phyloP scores from a whole-genome alignment of 2,888 invertebrate species.

The Drosophila ezoana region DNA sequence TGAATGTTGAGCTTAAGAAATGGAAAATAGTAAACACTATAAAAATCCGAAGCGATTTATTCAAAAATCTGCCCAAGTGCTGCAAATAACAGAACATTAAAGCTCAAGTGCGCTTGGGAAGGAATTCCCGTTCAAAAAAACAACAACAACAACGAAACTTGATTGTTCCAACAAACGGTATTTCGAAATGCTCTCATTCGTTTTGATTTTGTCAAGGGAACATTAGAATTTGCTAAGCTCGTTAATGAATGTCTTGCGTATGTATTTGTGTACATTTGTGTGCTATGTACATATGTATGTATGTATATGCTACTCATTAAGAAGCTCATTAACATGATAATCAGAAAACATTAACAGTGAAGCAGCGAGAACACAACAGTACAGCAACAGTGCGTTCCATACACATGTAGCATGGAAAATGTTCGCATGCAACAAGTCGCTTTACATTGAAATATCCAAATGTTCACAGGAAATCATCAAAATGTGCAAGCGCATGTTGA shows the following conservation, averaged over 20 bases:
- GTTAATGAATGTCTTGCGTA: conserved; percentile 11
- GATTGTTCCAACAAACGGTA: conserved; percentile 12
- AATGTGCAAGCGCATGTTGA: conserved; percentile 64
- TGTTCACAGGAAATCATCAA: conserved; percentile 81
- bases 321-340: conserved; percentile 44
- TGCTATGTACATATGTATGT: background rate
- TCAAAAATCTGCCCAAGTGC: background rate
- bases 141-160: background rate
- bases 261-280: background rate
- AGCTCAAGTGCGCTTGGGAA: background rate
- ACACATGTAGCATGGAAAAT: conserved; percentile 5
- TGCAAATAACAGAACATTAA: background rate
- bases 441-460: conserved; percentile 78
- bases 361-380: conserved; percentile 11
- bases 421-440: conserved; percentile 81
- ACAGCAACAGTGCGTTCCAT: background rate
- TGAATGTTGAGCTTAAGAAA: background rate
- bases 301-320: conserved; percentile 30
- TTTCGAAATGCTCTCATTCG: conserved; percentile 22
- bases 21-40: background rate
- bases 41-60: background rate
- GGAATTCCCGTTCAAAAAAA: conserved; percentile 6
- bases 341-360: conserved; percentile 39
- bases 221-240: conserved; percentile 19
- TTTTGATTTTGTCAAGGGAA: conserved; percentile 29